These are phyloP conservation scores for Dusona sp. DNA, from an alignment of 2,888 invertebrate species.

Conservation along the genomic window DNA sequence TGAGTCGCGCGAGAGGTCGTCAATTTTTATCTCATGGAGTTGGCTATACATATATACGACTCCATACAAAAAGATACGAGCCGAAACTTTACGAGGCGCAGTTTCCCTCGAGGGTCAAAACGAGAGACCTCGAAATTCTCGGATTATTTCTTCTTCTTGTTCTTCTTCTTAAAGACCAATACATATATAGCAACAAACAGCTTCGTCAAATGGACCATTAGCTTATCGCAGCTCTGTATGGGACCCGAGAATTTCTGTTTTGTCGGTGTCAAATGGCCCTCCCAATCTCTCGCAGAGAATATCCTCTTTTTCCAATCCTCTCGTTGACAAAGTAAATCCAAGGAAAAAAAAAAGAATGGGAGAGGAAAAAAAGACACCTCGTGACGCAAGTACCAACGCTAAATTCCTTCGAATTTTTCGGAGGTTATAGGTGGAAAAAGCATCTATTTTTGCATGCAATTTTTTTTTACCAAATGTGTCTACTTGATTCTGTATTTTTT, in stretches of 20 bases:
- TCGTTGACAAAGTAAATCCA: conserved; percentile 33
- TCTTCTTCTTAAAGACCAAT: conserved; percentile 16
- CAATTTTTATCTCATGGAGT: conserved; percentile 47
- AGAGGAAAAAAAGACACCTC: background rate
- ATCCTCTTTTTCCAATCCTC: conserved; percentile 46
- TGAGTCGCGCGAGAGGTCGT: conserved; percentile 55
- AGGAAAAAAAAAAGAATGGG: background rate
- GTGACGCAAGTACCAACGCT: background rate
- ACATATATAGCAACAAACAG: conserved; percentile 32
- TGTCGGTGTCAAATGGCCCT: conserved; percentile 55
- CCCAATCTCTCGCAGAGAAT: conserved; percentile 33
- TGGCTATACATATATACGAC: conserved; percentile 13
- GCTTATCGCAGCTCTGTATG: conserved; percentile 67
- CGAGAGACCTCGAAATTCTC: conserved; percentile 61
- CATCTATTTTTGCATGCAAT: background rate
- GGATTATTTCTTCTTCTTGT: conserved; percentile 48
- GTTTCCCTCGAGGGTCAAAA: conserved; percentile 63
- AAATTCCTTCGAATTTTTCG: background rate
- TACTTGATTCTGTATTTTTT: background rate
- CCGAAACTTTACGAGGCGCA: conserved; percentile 62
- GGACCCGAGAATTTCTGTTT: conserved; percentile 55
- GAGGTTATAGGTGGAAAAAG: conserved; percentile 2
- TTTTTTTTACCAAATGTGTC: background rate
- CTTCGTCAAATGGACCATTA: conserved; percentile 69
- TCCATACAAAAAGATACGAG: conserved; percentile 57